Base-by-base conservation (phyloP, 2,888 invertebrate species). In the Harpalus rufipes region DNA sequence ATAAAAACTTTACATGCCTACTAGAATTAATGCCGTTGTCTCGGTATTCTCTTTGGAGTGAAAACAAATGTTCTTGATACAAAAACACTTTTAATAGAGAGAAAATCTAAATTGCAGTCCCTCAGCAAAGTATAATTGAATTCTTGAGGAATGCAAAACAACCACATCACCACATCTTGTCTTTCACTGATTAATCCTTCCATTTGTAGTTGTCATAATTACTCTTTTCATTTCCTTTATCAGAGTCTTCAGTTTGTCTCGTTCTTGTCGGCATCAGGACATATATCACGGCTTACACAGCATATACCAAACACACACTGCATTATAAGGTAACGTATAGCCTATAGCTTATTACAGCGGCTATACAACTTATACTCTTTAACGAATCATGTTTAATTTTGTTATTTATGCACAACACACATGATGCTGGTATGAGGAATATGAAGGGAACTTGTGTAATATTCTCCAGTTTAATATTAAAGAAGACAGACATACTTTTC, bases 181-280 rank as follows among this genome's bases (percentile, higher is more conserved):
- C 63, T 63, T 12, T 18, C 25, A 21, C 18, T 63, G 63, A 63
- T 63, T 21, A 63, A 63, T 63, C 21, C 59, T 61, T 61, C 59
- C 59, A 61, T 61, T 61, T 61, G 59, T 61, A 61, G 14, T 61
- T 61, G 59, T 61, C 63, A 63, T 63, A 63, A 63, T 63, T 63
- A 63, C 25, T 63, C 25, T 18, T 63, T 21, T 18, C 63, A 63
- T 21, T 63, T 21, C 25, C 63, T 63, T 63, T 63, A 63, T 63
- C 63, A 21, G 18, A 18, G 63, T 63, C 63, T 63, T 25, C 12
- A 25, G 63, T 63, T 18, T 63, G 63, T 63, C 63, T 63, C 63
- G 63, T 21, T 18, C 59, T 25, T 21, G 63, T 25, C 63, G 25
- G 25, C 63, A 63, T 21, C 10, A 63, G 63, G 21, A 63, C 63